phyloP scores from a whole-genome alignment of 2,113 vertebrate genomes.

The Triplophysa tibetana region DNA sequence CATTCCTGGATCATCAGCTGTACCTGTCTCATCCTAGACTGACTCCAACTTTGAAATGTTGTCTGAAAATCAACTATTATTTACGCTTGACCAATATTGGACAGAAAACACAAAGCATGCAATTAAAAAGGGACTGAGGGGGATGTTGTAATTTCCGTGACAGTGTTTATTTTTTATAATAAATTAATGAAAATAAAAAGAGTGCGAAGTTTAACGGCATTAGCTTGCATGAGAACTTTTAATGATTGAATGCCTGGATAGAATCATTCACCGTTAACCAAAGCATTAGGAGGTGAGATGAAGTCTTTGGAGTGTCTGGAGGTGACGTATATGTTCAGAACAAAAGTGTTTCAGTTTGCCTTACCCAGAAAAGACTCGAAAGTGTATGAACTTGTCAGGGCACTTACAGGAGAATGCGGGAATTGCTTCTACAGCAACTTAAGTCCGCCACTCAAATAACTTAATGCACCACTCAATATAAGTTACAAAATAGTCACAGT shows the following conservation, averaged over 20 bases:
- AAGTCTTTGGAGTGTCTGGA: background rate
- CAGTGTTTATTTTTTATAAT: conserved; percentile 1
- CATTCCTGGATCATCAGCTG: conserved; percentile 56
- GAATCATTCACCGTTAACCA: background rate
- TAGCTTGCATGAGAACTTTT: background rate
- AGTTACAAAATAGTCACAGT: background rate
- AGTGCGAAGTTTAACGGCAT: background rate
- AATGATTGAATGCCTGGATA: background rate
- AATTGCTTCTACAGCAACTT: background rate
- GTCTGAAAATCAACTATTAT: conserved; percentile 37
- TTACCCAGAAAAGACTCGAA: background rate
- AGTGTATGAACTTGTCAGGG: conserved; percentile 31
- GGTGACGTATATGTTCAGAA: background rate
- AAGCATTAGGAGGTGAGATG: background rate
- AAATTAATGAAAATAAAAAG: background rate
- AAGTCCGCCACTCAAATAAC: background rate
- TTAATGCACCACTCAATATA: background rate
- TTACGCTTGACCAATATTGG: conserved; percentile 15
- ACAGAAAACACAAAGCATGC: conserved; percentile 9
- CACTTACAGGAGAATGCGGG: conserved; percentile 21
- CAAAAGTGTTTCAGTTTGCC: background rate
- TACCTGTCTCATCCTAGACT: conserved; percentile 66
- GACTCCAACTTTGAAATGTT: conserved; percentile 59
- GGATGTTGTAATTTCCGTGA: background rate
- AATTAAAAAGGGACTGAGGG: conserved; percentile 4